Conservation (phyloP, 2,888 invertebrate species). For the Apotomis betuletana region DNA sequence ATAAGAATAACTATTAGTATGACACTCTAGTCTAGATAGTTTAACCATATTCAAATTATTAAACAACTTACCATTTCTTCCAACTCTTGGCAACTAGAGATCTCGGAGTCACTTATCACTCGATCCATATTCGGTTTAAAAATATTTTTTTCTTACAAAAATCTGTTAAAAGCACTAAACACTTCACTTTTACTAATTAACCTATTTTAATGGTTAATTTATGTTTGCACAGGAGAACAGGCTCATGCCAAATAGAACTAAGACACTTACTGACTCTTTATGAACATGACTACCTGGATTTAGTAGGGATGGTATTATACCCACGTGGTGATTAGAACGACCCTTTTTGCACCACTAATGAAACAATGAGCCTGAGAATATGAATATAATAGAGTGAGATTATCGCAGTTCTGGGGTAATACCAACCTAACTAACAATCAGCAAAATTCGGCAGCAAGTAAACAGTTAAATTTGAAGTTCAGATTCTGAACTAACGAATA, state of each 20-base stretch:
- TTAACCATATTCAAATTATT: background rate
- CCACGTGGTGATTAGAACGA: conserved; percentile 9
- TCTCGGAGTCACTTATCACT: conserved; percentile 23
- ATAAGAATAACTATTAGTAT: no score
- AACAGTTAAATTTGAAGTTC: no score
- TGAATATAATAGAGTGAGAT: no score
- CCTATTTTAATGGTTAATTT: background rate
- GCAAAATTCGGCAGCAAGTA: no score
- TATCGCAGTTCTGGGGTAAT: no score
- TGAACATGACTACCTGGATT: conserved; percentile 8
- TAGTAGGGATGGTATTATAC: background rate
- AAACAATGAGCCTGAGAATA: background rate
- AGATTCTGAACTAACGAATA: no score
- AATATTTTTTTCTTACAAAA: no score
- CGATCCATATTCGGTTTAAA: conserved; percentile 5
- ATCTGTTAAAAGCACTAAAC: background rate
- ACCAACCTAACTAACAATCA: no score
- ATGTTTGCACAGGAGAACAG: conserved; percentile 5
- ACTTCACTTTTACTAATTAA: background rate
- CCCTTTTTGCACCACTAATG: background rate
- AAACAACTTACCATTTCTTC: conserved; percentile 30
- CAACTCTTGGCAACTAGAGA: conserved; percentile 31
- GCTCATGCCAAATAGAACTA: background rate
- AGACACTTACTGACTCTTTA: background rate
- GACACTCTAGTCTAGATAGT: no score